phyloP scores from a whole-genome alignment of 1,140 invertebrate genomes.

The Phenacoccus solenopsis region DNA sequence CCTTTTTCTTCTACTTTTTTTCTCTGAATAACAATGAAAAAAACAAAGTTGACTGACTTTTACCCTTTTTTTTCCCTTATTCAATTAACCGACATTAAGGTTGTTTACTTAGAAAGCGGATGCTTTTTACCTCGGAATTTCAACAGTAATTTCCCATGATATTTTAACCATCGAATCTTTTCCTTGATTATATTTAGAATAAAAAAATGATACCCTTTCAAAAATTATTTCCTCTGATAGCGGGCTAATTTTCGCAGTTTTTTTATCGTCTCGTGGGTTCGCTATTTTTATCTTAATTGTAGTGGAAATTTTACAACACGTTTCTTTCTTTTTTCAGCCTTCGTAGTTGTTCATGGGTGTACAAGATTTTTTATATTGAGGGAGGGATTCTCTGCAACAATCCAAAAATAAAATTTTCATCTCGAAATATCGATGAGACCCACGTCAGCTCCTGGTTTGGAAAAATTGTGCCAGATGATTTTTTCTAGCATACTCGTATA shows the following conservation, averaged over 20 bases:
- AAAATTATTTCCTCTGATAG: neutral
- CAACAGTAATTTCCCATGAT: constrained; percentile 12
- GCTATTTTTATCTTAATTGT: neutral
- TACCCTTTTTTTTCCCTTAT: constrained; percentile 15
- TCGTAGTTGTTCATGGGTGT: too few relatives aligned
- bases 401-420: too few relatives aligned
- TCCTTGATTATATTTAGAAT: neutral
- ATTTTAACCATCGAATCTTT: constrained; percentile 1
- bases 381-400: too few relatives aligned
- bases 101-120: constrained; percentile 8
- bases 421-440: too few relatives aligned
- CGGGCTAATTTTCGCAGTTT: neutral
- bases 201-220: neutral
- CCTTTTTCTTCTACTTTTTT: neutral
- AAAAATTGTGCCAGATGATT: too few relatives aligned
- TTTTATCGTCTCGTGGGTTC: neutral
- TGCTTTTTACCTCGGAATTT: neutral
- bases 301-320: too few relatives aligned
- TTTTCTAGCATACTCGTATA: too few relatives aligned
- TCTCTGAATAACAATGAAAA: constrained; percentile 12
- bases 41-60: constrained; percentile 16
- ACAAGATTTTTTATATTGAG: too few relatives aligned
- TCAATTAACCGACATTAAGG: constrained; percentile 15
- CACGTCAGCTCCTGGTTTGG: too few relatives aligned
- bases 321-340: too few relatives aligned